Conservation (phyloP, 2,888 invertebrate genomes). For the Agrypnus murinus region DNA sequence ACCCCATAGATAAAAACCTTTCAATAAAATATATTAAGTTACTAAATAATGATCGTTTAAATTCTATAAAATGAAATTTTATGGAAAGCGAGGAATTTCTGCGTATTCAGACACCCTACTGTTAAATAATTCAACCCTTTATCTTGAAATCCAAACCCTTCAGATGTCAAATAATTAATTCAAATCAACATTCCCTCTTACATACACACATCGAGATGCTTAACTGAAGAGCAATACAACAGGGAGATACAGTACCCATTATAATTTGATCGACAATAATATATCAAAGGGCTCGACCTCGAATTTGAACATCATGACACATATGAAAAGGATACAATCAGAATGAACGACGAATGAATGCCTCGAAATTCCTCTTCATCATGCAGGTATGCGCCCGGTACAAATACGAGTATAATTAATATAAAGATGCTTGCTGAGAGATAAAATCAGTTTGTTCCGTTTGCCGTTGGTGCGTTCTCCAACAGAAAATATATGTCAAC, state of each 20-base stretch:
- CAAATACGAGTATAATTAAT: conserved; percentile 28
- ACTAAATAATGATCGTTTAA: no score
- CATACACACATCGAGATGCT: no score
- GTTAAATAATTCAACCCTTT: no score
- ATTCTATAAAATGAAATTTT: no score
- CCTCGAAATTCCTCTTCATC: conserved; percentile 17
- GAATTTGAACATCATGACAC: conserved; percentile 25
- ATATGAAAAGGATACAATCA: conserved; percentile 23
- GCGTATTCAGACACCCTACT: no score
- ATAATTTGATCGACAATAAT: conserved; percentile 37
- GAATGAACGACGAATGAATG: conserved; percentile 11
- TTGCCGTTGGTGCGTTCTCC: conserved; percentile 8
- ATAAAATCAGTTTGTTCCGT: conserved; percentile 10
- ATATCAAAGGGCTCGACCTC: conserved; percentile 33
- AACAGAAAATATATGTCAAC: conserved; percentile 8
- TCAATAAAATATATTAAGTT: no score
- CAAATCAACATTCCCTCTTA: no score
- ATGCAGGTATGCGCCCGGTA: conserved; percentile 26
- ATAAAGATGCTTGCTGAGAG: conserved; percentile 17
- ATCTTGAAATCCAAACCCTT: no score
- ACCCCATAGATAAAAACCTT: no score
- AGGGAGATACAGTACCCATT: conserved; percentile 21
- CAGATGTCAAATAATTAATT: no score
- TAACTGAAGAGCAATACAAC: background rate
- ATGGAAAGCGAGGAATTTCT: no score